Percentiles rank a stretch among this genome's conserved stretches.
phyloP scores from a whole-genome alignment of 2,113 vertebrate genomes.

The Chloropsis cyanopogon region DNA sequence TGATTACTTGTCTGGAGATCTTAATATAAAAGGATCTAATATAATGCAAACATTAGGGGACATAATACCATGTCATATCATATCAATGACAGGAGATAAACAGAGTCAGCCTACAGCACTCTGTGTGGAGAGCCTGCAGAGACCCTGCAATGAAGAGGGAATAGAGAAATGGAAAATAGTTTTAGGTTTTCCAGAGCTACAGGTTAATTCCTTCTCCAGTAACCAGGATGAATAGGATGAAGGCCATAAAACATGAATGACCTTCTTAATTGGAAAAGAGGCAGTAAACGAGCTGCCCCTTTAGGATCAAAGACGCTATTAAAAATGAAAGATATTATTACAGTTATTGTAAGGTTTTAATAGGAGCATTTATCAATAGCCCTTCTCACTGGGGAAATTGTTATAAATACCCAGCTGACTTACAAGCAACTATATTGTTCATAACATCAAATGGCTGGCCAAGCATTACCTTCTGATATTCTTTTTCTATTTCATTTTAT shows the following conservation, averaged over 20 bases:
- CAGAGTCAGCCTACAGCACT: not conserved
- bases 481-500: not conserved
- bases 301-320: not conserved
- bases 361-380: not conserved
- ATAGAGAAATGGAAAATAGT: not conserved
- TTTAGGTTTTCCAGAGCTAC: not conserved
- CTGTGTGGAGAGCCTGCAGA: not conserved
- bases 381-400: not conserved
- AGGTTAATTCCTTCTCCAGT: not conserved
- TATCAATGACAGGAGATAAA: not conserved
- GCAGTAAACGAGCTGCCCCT: not conserved
- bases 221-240: not conserved
- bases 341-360: conserved; percentile 1
- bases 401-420: not conserved
- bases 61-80: not conserved
- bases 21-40: not conserved
- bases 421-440: not conserved
- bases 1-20: not conserved
- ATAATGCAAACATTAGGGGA: not conserved
- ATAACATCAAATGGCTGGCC: not conserved
- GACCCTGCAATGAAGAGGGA: not conserved
- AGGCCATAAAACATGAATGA: not conserved
- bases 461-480: not conserved
- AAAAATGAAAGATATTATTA: conserved; percentile 33
- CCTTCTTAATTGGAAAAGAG: not conserved